Conservation (phyloP, 2,113 vertebrate species). For the Mirounga angustirostris region DNA sequence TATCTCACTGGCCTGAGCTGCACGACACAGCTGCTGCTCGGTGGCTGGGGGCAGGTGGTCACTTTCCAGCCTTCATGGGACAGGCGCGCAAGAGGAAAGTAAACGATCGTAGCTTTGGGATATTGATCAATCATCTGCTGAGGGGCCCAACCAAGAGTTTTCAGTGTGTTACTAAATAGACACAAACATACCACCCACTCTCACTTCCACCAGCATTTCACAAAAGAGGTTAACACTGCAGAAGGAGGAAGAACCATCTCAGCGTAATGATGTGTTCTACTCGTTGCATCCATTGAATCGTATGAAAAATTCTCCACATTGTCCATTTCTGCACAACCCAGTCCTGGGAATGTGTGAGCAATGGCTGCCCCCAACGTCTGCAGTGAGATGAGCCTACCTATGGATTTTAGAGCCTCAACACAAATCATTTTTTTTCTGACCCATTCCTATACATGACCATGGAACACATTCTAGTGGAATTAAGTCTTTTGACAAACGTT, state of each 20-base stretch:
- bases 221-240: not conserved
- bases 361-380: too few relatives aligned
- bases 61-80: not conserved
- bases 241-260: not conserved
- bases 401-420: not conserved
- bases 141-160: not conserved
- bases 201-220: not conserved
- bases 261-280: not conserved
- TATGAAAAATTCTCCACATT: not conserved
- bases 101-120: not conserved
- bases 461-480: not conserved
- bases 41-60: not conserved
- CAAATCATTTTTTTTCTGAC: not conserved
- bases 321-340: not conserved
- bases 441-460: not conserved
- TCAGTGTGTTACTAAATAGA: not conserved
- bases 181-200: not conserved
- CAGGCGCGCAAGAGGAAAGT: not conserved
- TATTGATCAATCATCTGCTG: too few relatives aligned
- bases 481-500: not conserved
- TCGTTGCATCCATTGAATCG: not conserved
- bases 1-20: not conserved
- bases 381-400: not conserved
- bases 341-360: not conserved
- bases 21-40: rapidly evolving